Conservation (phyloP, 2,888 invertebrate genomes). For the Lithosia quadra region DNA sequence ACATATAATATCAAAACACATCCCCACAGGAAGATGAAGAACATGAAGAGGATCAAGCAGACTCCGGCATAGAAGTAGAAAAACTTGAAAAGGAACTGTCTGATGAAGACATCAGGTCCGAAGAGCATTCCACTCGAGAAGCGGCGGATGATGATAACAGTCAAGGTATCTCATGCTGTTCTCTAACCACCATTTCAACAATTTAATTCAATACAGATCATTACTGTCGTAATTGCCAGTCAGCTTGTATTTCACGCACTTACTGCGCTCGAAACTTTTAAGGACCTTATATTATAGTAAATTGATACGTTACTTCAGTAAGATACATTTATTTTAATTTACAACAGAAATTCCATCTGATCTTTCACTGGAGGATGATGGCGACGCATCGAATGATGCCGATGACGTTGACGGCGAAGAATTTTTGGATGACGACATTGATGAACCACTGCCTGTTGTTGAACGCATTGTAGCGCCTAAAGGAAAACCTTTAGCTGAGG, state of each 20-base stretch:
- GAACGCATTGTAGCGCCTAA: slow-evolving; percentile 73
- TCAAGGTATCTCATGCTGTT: slow-evolving; percentile 12
- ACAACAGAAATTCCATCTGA: slow-evolving; percentile 55
- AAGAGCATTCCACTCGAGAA: slow-evolving; percentile 54
- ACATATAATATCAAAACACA: background rate
- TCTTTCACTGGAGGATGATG: slow-evolving; percentile 54
- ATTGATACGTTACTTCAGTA: background rate
- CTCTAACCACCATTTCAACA: background rate
- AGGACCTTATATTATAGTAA: background rate
- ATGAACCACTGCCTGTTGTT: slow-evolving; percentile 66
- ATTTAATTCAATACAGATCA: background rate
- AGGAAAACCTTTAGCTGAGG: slow-evolving; percentile 83
- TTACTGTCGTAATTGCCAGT: background rate
- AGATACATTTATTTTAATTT: background rate
- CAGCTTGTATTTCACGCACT: background rate
- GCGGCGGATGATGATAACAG: slow-evolving; percentile 13
- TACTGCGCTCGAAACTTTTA: background rate
- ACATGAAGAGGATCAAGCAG: slow-evolving; percentile 67
- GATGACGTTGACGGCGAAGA: slow-evolving; percentile 60
- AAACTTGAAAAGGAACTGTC: slow-evolving; percentile 74
- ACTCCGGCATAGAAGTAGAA: slow-evolving; percentile 76
- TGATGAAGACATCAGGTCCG: slow-evolving; percentile 68
- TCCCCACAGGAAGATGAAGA: slow-evolving; percentile 66
- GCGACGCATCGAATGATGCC: slow-evolving; percentile 28
- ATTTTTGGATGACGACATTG: slow-evolving; percentile 66